Percentiles rank a stretch among this genome's conserved stretches.
These are phyloP conservation scores for Ormia ochracea DNA, from an alignment of 2,888 invertebrate species.

Conservation along the genomic window DNA sequence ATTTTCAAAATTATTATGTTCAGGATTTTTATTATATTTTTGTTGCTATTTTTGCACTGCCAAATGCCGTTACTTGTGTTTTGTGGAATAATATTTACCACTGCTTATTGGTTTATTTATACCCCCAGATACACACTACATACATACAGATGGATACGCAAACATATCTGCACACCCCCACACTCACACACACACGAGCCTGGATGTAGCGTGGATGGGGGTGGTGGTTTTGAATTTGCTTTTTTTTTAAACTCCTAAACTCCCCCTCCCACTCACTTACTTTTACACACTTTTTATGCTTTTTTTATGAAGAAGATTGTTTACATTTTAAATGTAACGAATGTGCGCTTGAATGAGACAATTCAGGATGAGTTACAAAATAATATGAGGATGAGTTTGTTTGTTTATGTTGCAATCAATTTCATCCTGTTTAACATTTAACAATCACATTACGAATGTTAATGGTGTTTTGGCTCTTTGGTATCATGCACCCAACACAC, in stretches of 20 bases:
- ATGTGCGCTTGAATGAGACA: constrained; percentile 5
- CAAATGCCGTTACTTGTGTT: constrained; percentile 43
- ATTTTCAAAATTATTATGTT: constrained; percentile 25
- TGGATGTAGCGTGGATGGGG: background rate
- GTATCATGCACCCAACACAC: constrained; percentile 22
- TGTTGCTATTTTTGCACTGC: constrained; percentile 13
- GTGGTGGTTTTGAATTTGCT: background rate
- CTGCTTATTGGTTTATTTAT: constrained; percentile 59
- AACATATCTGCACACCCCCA: background rate
- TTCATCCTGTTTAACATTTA: constrained; percentile 61
- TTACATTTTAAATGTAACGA: constrained; percentile 58
- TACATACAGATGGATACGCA: constrained; percentile 13
- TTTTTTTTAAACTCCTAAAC: background rate
- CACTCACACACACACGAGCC: background rate
- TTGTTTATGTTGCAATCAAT: constrained; percentile 57
- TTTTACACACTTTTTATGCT: constrained; percentile 35
- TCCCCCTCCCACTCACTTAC: background rate
- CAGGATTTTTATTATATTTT: constrained; percentile 8
- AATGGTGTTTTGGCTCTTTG: constrained; percentile 48
- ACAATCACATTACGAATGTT: constrained; percentile 63
- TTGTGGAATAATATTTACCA: constrained; percentile 46
- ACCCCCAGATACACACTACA: constrained; percentile 35
- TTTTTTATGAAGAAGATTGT: constrained; percentile 56
- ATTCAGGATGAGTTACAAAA: constrained; percentile 29
- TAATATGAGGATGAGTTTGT: background rate